These are phyloP conservation scores for Tachina lurida DNA, from an alignment of 2,888 invertebrate species.

Conservation along the genomic window DNA sequence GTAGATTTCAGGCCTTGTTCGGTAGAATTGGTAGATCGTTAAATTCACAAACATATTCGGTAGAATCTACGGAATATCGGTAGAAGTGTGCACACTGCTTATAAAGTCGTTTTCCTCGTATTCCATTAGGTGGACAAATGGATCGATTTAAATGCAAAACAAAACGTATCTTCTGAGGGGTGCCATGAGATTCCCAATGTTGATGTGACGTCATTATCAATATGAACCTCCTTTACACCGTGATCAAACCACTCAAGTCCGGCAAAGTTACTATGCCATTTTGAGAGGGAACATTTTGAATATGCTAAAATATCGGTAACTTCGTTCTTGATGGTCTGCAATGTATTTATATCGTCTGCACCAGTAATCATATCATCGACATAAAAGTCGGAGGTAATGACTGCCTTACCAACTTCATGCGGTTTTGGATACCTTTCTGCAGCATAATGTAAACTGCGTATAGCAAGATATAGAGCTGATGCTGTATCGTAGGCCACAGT, in stretches of 20 bases:
- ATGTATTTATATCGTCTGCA: too few relatives aligned
- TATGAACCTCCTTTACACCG: conserved; percentile 9
- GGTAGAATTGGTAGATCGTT: too few relatives aligned
- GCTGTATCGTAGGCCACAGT: background rate
- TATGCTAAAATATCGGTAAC: conserved; percentile 17
- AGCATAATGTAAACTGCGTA: conserved; percentile 44
- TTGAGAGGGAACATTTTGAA: conserved; percentile 45
- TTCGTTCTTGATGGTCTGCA: conserved; percentile 30
- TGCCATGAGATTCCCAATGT: background rate
- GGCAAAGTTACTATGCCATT: conserved; percentile 43
- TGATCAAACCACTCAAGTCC: background rate
- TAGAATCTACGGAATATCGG: too few relatives aligned
- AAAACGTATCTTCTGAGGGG: background rate
- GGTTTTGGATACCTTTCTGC: conserved; percentile 40
- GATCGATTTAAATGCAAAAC: too few relatives aligned
- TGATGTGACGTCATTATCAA: conserved; percentile 33
- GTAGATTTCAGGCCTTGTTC: too few relatives aligned
- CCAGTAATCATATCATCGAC: conserved; percentile 22
- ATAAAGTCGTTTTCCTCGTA: conserved; percentile 48
- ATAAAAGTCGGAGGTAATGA: too few relatives aligned
- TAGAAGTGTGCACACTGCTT: too few relatives aligned
- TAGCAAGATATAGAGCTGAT: conserved; percentile 53
- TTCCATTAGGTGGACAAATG: background rate
- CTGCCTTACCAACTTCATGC: too few relatives aligned
- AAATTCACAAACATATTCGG: too few relatives aligned